Evolutionary conservation across 2,888 invertebrate species (phyloP).

Genomic region (Lampropteryx suffumata): DNA sequence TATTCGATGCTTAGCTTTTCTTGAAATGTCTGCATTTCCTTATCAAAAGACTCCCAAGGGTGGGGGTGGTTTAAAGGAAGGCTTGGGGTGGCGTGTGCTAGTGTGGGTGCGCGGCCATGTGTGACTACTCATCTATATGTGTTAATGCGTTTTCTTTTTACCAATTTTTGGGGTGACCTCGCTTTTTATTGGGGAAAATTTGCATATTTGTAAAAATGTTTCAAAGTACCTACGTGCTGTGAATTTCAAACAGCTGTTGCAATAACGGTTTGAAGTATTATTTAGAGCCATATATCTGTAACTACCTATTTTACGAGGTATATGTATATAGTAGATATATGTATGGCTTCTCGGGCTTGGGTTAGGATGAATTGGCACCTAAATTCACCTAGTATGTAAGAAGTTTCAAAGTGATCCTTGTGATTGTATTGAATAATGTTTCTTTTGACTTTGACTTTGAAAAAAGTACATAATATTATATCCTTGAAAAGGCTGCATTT

Average conservation of each 20-base stretch:
- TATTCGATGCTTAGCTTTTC: slow-evolving; percentile 79
- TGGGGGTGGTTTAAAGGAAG: slow-evolving; percentile 66
- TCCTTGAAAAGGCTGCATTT: no score
- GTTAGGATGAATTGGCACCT: no score
- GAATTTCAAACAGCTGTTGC: slow-evolving; percentile 8
- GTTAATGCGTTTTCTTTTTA: slow-evolving; percentile 84
- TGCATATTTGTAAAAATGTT: slow-evolving; percentile 30
- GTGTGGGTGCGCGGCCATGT: slow-evolving; percentile 61
- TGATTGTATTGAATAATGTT: no score
- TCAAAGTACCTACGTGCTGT: background rate
- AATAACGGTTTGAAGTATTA: slow-evolving; percentile 8
- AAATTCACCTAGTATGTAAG: no score
- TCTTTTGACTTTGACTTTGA: no score
- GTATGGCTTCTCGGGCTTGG: no score
- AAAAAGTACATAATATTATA: no score
- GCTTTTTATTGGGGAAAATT: slow-evolving; percentile 31
- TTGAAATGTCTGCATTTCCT: slow-evolving; percentile 83
- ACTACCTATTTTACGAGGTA: no score
- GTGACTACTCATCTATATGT: slow-evolving; percentile 80
- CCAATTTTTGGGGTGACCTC: slow-evolving; percentile 74
- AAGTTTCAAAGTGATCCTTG: no score
- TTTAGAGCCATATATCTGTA: no score
- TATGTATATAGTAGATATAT: no score
- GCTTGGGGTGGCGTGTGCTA: slow-evolving; percentile 43
- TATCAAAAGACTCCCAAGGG: slow-evolving; percentile 76